A percentile compares a stretch with the other conserved stretches of the same genome.
These are phyloP conservation scores for Phocides pigmalion DNA, from an alignment of 1,140 invertebrate genomes.

Conservation along the genomic window DNA sequence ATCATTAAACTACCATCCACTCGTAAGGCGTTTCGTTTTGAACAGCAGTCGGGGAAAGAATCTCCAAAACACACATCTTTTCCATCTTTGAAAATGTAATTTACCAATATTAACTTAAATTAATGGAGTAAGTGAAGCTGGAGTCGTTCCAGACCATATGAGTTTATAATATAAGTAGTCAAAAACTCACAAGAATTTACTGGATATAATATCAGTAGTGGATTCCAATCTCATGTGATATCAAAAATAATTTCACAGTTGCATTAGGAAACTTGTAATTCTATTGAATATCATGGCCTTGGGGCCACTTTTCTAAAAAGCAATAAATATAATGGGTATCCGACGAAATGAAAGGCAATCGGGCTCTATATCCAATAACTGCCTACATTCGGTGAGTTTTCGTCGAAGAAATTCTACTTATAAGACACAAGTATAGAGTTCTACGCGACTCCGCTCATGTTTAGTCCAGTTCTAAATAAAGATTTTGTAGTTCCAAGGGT, in stretches of 20 bases:
- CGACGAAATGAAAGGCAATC: slow-evolving; percentile 59
- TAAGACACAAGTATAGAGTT: background rate
- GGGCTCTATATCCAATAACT: slow-evolving; percentile 53
- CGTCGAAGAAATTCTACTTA: slow-evolving; percentile 27
- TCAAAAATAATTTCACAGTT: slow-evolving; percentile 45
- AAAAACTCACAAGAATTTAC: background rate
- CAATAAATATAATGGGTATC: slow-evolving; percentile 72
- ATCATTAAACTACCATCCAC: too few species aligned
- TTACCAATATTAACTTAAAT: too few species aligned
- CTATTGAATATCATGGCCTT: slow-evolving; percentile 50
- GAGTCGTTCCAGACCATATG: too few species aligned
- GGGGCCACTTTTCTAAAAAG: slow-evolving; percentile 66
- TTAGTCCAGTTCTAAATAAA: background rate
- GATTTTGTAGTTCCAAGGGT: too few species aligned
- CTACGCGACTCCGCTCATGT: background rate
- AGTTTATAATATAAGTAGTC: too few species aligned
- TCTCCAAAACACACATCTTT: too few species aligned
- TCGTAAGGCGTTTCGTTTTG: too few species aligned
- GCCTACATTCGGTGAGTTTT: slow-evolving; percentile 24
- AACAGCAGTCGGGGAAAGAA: too few species aligned
- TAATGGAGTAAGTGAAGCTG: too few species aligned
- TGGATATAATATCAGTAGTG: slow-evolving; percentile 6
- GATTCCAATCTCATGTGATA: slow-evolving; percentile 12
- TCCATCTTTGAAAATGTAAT: too few species aligned
- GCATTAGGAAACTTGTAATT: slow-evolving; percentile 45